Percentiles rank a stretch among this genome's conserved stretches.
These are phyloP conservation scores for Elymnias hypermnestra DNA, from an alignment of 1,140 invertebrate genomes.

Conservation along the genomic window DNA sequence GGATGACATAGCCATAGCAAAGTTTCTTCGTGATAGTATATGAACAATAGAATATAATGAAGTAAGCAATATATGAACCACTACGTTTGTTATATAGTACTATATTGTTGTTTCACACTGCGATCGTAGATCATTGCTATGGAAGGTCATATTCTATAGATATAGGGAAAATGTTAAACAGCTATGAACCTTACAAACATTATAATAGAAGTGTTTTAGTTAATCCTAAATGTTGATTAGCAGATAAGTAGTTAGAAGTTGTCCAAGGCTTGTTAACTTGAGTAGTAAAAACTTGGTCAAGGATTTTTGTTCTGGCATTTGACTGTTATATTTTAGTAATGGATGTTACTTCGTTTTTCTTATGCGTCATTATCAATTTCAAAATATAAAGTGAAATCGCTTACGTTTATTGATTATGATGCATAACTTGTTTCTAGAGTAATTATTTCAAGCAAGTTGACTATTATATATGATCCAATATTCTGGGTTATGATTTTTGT, in stretches of 20 bases:
- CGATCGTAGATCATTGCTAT: constrained; percentile 12
- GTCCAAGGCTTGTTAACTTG: constrained; percentile 39
- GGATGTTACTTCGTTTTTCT: background rate
- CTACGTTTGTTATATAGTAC: too few species aligned
- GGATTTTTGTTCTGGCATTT: constrained; percentile 29
- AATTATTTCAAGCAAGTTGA: too few species aligned
- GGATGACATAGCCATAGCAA: too few species aligned
- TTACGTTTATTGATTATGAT: too few species aligned
- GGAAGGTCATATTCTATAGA: constrained; percentile 21
- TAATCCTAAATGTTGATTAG: constrained; percentile 8
- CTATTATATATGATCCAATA: too few species aligned
- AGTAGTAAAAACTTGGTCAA: constrained; percentile 52
- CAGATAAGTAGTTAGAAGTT: constrained; percentile 40
- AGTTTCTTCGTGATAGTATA: too few species aligned
- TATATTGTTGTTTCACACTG: constrained; percentile 2
- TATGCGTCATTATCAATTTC: background rate
- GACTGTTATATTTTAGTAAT: constrained; percentile 18
- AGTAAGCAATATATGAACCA: too few species aligned
- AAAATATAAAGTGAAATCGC: too few species aligned
- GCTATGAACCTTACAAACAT: constrained; percentile 22
- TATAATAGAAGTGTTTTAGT: constrained; percentile 4
- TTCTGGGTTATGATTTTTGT: too few species aligned
- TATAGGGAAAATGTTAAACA: constrained; percentile 3
- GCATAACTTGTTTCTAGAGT: too few species aligned
- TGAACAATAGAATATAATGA: too few species aligned